These are phyloP conservation scores for Thalassophryne amazonica DNA, from an alignment of 2,797 vertebrate species.

Conservation along the genomic window DNA sequence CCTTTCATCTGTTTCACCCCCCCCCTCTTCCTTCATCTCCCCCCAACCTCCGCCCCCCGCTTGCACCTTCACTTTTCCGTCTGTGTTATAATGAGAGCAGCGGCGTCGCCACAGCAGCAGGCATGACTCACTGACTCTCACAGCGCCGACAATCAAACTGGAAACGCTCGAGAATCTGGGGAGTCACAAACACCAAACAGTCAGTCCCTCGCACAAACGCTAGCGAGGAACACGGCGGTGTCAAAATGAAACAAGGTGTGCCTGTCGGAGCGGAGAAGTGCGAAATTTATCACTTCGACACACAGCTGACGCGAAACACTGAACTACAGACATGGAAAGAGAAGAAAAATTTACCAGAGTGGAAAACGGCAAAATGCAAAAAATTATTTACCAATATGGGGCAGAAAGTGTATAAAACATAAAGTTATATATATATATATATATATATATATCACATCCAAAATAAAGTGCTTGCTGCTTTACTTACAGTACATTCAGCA, in stretches of 20 bases:
- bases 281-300: constrained; percentile 32
- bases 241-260: constrained; percentile 28
- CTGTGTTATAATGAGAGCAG: constrained; percentile 14
- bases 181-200: constrained; percentile 45
- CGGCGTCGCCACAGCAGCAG: constrained; percentile 45
- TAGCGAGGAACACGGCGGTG: constrained; percentile 9
- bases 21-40: neutral
- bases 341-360: neutral
- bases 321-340: neutral
- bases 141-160: constrained; percentile 39
- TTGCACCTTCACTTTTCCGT: neutral
- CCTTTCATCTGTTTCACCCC: neutral
- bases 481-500: no score
- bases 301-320: constrained; percentile 1
- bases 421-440: no score
- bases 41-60: neutral
- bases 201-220: constrained; percentile 12
- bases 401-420: no score
- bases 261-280: neutral
- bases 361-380: neutral
- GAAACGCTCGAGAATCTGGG: constrained; percentile 41
- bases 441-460: no score
- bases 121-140: constrained; percentile 63
- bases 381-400: no score
- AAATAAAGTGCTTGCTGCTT: no score